Base-by-base conservation (phyloP, 1,140 invertebrate genomes). In the Sipha flava region DNA sequence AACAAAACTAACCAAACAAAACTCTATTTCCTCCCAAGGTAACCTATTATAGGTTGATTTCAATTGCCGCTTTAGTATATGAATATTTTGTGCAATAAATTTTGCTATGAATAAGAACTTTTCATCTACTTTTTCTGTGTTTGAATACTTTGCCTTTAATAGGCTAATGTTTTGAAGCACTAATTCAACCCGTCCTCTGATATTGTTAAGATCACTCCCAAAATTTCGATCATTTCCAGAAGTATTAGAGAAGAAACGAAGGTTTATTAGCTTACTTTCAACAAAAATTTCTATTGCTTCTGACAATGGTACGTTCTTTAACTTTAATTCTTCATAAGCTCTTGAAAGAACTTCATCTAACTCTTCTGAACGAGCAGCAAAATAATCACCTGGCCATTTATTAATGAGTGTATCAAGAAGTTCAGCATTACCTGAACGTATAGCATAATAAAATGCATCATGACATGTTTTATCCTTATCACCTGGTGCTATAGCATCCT, bases 11-110 rank as follows among this genome's bases (percentile, higher is more conserved):
- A 80, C 29, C 23, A 82, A 79, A 75, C 81, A 82, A 81, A 82
- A 82, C 45, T 82, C 82, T 29, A 82, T 81, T 80, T 82, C 82
- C 73, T 82, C 82, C 82, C 82, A 82, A 59, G n/a, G n/a, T n/a
- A n/a, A n/a, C 37, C 9, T n/a, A 40, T 80, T 66, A n/a, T n/a
- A n/a, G n/a, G n/a, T n/a, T n/a, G n/a, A n/a, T n/a, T n/a, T n/a
- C n/a, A n/a, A n/a, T n/a, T n/a, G n/a, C n/a, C n/a, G n/a, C n/a
- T n/a, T n/a, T n/a, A n/a, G n/a, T n/a, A n/a, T n/a, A n/a, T n/a
- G n/a, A n/a, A n/a, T n/a, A n/a, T n/a, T n/a, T n/a, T n/a, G n/a
- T n/a, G n/a, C n/a, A n/a, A n/a, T n/a, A n/a, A n/a, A n/a, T n/a
- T n/a, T 79, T 31, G 34, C 9, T 10, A 26, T 57, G 4, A 79